Evolutionary conservation across 2,888 invertebrate species (phyloP).

Genomic region (Halictus quadricinctus): DNA sequence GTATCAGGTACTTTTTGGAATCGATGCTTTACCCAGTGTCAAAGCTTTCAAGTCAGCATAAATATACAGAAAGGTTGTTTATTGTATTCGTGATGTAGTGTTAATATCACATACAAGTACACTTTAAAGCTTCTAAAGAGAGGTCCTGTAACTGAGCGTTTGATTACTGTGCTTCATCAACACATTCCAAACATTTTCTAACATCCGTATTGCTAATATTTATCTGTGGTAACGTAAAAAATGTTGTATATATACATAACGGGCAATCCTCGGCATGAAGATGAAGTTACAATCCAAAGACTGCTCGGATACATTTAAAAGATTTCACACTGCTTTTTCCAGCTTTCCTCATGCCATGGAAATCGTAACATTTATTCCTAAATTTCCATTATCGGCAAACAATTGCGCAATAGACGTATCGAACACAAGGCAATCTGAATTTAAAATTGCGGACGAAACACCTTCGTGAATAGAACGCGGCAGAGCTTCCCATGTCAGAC

Average conservation of each 20-base stretch:
- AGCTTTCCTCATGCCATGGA: constrained; percentile 89
- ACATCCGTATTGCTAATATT: constrained; percentile 68
- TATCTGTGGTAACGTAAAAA: constrained; percentile 69
- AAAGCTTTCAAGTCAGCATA: constrained; percentile 62
- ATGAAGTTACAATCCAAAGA: constrained; percentile 48
- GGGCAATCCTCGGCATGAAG: constrained; percentile 51
- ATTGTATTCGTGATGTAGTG: constrained; percentile 52
- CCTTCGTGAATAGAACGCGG: constrained; percentile 99
- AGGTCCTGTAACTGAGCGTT: constrained; percentile 58
- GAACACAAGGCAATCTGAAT: constrained; percentile 99
- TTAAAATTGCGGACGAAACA: constrained; percentile 97
- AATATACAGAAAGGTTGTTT: constrained; percentile 60
- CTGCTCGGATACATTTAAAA: constrained; percentile 58
- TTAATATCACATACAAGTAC: constrained; percentile 68
- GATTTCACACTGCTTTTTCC: constrained; percentile 67
- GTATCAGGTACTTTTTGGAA: constrained; percentile 69
- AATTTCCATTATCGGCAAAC: constrained; percentile 99
- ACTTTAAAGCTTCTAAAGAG: constrained; percentile 68
- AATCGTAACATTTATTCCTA: constrained; percentile 99
- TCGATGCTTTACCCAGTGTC: constrained; percentile 52
- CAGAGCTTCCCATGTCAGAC: constrained; percentile 99
- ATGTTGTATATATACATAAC: constrained; percentile 57
- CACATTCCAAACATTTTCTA: constrained; percentile 62
- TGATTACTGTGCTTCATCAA: constrained; percentile 55
- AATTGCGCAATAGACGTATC: constrained; percentile 99